Evolutionary conservation across 2,797 vertebrate genomes (phyloP), one percentile per base, ranked within the genome.

Genomic region (Distichodus sexfasciatus): DNA sequence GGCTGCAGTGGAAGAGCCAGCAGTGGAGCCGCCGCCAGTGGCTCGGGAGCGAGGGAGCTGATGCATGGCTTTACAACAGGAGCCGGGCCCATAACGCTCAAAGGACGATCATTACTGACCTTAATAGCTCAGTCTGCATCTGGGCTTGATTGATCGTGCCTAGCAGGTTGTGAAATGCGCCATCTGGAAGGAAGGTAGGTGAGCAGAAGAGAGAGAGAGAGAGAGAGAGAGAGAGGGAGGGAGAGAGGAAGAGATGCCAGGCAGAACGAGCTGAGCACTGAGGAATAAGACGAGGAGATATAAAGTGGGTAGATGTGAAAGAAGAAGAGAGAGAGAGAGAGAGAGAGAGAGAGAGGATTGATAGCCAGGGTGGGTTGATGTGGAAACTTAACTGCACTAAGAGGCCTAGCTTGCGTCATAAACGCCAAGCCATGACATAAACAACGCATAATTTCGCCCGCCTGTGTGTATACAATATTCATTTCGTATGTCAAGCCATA

Each of bases 161-260:
- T 87, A 91, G 90, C 90, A 91, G 90, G 89, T 92, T 91, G 91
- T 92, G 90, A 92, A 92, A 93, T 86, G 89, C 84, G 77, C 91
- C 91, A 92, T 93, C 91, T 93, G 91, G 91, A 90, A 88, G 82
- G 87, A 87, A 85, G 85, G 84, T 88, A 89, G 85, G 71, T 62
- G 60, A 62, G 62, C 53, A 3, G 11, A 11, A 11, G 35, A 23
- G 24, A 58, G 44, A 47, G 57, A 57, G 23, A 31, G 53, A 10
- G 51, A 41, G 31, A 43, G 4, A 41, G 58, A 15, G 31, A 50
- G 44, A 14, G 54, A 69, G 46, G 29, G 10, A 65, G 61, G 15
- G 47, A 50, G 46, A 61, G 70, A 59, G 40, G 47, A 54, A 46
- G 29, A 46, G 57, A 86, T 33, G 80, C 82, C 86, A 89, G 88